Evolutionary conservation across 2,797 vertebrate species (phyloP).

Genomic region (Linurgus olivaceus): DNA sequence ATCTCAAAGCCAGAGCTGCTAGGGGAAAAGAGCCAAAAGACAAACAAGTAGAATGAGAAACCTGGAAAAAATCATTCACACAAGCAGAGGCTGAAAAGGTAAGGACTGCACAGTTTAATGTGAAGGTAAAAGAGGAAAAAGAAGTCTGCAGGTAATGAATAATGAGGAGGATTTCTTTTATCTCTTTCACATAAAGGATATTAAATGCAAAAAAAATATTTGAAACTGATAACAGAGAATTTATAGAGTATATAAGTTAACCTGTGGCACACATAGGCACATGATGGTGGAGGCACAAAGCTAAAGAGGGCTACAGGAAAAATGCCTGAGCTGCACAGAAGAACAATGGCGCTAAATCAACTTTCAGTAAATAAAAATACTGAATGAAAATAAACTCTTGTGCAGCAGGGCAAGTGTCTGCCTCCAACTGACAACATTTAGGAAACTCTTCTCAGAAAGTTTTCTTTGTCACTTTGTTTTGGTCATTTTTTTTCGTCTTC

Average conservation of each 20-base stretch:
- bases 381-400: conserved; percentile 11
- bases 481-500: not conserved
- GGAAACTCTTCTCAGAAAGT: not conserved
- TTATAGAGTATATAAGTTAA: not conserved
- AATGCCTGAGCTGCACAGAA: not conserved
- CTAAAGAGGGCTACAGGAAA: not conserved
- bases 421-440: not conserved
- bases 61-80: not conserved
- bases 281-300: not conserved
- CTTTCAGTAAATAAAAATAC: not conserved
- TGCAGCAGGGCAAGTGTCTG: not conserved
- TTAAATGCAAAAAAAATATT: not conserved
- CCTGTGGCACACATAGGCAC: not conserved
- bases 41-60: conserved; percentile 36
- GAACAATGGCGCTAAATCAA: not conserved
- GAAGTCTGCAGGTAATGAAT: not conserved
- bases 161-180: not conserved
- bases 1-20: not conserved
- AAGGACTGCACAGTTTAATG: not conserved
- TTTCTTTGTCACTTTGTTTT: not conserved
- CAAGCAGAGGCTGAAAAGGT: not conserved
- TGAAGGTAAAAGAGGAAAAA: not conserved
- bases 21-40: not conserved
- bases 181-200: not conserved
- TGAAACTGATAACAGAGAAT: not conserved